These are phyloP conservation scores for Heliconius himera DNA, from an alignment of 1,140 invertebrate genomes.

Conservation along the genomic window DNA sequence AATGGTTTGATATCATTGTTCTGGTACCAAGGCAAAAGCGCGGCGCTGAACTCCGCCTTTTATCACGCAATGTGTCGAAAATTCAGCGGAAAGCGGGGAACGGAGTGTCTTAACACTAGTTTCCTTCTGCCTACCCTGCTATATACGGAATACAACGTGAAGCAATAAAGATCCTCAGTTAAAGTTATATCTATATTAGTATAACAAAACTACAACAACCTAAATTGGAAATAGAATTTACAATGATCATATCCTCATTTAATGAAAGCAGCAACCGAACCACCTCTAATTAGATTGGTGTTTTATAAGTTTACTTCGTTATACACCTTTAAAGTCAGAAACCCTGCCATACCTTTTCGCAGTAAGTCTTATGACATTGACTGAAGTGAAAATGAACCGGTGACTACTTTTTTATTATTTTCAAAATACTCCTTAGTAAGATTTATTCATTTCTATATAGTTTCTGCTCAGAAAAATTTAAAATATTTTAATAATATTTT, in stretches of 20 bases:
- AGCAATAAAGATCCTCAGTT: too few relatives aligned
- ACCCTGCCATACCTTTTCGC: neutral
- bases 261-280: neutral
- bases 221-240: neutral
- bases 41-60: too few relatives aligned
- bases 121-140: too few relatives aligned
- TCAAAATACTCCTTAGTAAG: neutral
- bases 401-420: neutral
- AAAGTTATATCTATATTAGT: neutral
- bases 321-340: neutral
- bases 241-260: neutral
- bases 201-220: neutral
- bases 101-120: too few relatives aligned
- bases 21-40: too few relatives aligned
- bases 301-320: neutral
- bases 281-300: neutral
- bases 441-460: too few relatives aligned
- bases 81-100: too few relatives aligned
- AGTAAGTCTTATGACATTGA: neutral
- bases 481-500: too few relatives aligned
- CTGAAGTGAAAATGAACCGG: neutral
- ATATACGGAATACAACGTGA: too few relatives aligned
- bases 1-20: too few relatives aligned
- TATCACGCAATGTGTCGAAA: too few relatives aligned
- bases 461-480: too few relatives aligned